Evolutionary conservation across 2,888 invertebrate species (phyloP), one percentile per base, ranked within the genome.

Genomic region (Andrena trimmerana): DNA sequence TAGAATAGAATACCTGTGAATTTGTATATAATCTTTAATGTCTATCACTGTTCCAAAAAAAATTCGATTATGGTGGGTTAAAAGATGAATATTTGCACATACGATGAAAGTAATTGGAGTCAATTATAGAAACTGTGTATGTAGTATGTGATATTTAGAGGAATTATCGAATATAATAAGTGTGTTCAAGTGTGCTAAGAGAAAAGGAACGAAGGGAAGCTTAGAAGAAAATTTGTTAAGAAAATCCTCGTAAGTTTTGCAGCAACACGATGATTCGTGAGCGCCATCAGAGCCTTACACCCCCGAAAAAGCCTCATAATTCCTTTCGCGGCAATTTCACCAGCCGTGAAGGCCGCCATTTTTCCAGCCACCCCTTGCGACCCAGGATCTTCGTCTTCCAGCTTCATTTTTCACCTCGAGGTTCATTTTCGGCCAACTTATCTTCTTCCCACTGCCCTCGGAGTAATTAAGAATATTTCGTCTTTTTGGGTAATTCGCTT

Each of bases 391-490:
- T 31, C 67, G 27, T 54, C 62, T 20, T 33, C 20, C n/a, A 13
- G 33, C 57, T 76, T 20, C 65, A 65, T 70, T 80, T 71, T 70
- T 70, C 66, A 65, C 29, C 20, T 10, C 24, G 33, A 7, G 27
- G 65, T 31, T 31, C n/a, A 31, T 59, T 68, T 69, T 65, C 48
- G 20, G 13, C 24, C 73, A 29, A 59, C 20, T 73, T 60, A 65
- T 71, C 67, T 80, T 63, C 42, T 29, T 67, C 81, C 57, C 78
- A 4, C 60, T 60, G 54, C n/a, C 20, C 27, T 24, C 69, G 8
- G 24, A 52, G 24, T 78, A 85, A 82, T 78, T 72, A 82, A 78
- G 72, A 69, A 85, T 65, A 81, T 76, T 73, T 78, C 57, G 31
- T 71, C 62, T n/a, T 31, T 75, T 20, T 48, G 27, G 24, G 29